Base-by-base conservation (phyloP, 2,888 invertebrate genomes). In the Melinopterus prodromus region DNA sequence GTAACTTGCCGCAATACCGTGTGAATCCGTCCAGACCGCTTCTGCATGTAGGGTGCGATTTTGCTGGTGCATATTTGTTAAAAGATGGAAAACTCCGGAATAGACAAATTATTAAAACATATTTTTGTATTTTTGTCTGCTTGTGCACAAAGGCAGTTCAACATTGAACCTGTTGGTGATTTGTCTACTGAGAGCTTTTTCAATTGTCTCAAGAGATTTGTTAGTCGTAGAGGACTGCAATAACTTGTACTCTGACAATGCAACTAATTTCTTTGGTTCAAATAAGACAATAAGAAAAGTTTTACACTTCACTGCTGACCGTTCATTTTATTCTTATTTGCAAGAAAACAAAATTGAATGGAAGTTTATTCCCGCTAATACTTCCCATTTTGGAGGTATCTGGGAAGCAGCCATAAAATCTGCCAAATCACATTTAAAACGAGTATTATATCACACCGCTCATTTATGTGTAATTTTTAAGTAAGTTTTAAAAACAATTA, bases 331-430 rank as follows among this genome's bases (percentile, higher is more conserved):
- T 26, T 26, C 26, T 53, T 53, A 53, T 53, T 12, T 53, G 5
- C 12, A 9, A 83, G 80, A 83, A 83, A 77, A 83, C 81, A 36
- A 84, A 70, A 9, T 82, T 83, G 36, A 77, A 75, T 12, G 82
- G 81, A 80, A 83, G 83, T 77, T 82, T 69, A 69, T 84, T 84
- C 82, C 71, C 0, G 16, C 71, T 71, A 16, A 6, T 71, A 0
- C 71, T 16, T 1, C 71, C 0, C 14, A 72, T 9, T 72, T 72
- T 9, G 72, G 72, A 72, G 72, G 72, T 16, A 72, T 72, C n/a
- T 72, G 72, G 72, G 72, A 72, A 16, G 72, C 72, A 1, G 72
- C 35, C 5, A 16, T 72, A 16, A 72, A 72, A 72, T 35, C 35
- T 72, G 4, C 16, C 6, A 72, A 72, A 16, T 36, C 14, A 16